phyloP scores from a whole-genome alignment of 2,888 invertebrate genomes.

The Augochlorella aurata region DNA sequence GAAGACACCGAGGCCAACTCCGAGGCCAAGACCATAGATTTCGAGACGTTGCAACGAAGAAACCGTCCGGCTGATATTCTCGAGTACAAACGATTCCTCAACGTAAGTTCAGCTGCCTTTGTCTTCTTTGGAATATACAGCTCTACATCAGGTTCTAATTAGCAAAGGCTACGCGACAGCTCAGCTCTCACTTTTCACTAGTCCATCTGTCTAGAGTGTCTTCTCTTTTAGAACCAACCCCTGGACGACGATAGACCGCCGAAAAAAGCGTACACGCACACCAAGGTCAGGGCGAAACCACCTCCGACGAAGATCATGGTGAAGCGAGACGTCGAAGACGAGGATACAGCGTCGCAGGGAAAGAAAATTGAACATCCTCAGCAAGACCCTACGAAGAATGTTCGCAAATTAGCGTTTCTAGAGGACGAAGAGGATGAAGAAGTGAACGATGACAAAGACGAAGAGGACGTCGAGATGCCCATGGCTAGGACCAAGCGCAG shows the following conservation, averaged over 20 bases:
- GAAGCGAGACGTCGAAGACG: constrained; percentile 63
- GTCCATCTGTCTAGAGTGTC: background rate
- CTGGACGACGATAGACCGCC: constrained; percentile 68
- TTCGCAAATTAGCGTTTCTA: background rate
- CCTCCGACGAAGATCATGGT: constrained; percentile 72
- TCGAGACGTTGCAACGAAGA: constrained; percentile 71
- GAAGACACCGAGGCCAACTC: constrained; percentile 62
- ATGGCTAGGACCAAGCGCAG: constrained; percentile 67
- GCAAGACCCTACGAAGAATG: background rate
- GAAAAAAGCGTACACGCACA: constrained; percentile 71
- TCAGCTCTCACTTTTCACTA: background rate
- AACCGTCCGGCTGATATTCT: constrained; percentile 76
- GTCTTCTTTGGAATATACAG: background rate
- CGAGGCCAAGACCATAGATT: constrained; percentile 68
- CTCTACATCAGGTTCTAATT: too few species aligned
- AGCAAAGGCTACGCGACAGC: background rate
- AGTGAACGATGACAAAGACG: constrained; percentile 52
- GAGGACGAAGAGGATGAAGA: constrained; percentile 49
- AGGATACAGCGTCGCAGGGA: too few species aligned
- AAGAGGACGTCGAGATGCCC: constrained; percentile 53
- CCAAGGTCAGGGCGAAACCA: constrained; percentile 69
- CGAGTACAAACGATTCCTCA: constrained; percentile 75
- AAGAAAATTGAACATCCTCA: background rate
- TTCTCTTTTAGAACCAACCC: constrained; percentile 72
- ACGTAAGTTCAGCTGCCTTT: constrained; percentile 61